These are phyloP conservation scores for Pandemis corylana DNA, from an alignment of 2,888 invertebrate genomes.

Conservation along the genomic window DNA sequence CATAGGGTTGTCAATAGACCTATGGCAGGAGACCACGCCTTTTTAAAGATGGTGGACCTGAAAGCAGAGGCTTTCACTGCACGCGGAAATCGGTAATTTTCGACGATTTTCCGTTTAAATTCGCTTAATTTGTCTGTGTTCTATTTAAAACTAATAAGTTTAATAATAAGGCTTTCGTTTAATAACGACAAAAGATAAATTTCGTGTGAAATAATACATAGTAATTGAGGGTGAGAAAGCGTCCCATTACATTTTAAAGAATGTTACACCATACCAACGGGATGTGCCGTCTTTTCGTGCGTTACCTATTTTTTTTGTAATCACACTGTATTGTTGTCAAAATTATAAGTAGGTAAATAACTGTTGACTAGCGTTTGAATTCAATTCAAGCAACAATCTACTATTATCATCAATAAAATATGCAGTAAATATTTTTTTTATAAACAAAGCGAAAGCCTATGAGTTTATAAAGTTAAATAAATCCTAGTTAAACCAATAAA, in stretches of 20 bases:
- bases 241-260: not conserved
- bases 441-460: slow-evolving; percentile 21
- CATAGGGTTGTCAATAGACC: slow-evolving; percentile 31
- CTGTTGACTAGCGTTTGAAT: not conserved
- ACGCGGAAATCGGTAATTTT: slow-evolving; percentile 41
- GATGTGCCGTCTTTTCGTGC: not conserved
- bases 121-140: not conserved
- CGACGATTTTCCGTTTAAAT: not conserved
- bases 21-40: slow-evolving; percentile 50
- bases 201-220: too few species aligned
- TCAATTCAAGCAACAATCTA: not conserved
- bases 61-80: not conserved
- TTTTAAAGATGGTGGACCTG: slow-evolving; percentile 43
- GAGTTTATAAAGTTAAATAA: slow-evolving; percentile 62
- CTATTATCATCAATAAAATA: not conserved
- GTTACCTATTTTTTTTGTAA: not conserved
- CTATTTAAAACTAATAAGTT: not conserved
- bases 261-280: not conserved
- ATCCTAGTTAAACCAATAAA: slow-evolving; percentile 83
- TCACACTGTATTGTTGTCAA: not conserved
- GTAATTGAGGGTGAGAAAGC: not conserved
- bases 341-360: not conserved
- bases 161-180: not conserved
- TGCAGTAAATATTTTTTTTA: not conserved
- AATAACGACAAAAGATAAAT: not conserved